These are phyloP conservation scores for Formicarius rufipectus DNA, from an alignment of 2,113 vertebrate species.

Conservation along the genomic window DNA sequence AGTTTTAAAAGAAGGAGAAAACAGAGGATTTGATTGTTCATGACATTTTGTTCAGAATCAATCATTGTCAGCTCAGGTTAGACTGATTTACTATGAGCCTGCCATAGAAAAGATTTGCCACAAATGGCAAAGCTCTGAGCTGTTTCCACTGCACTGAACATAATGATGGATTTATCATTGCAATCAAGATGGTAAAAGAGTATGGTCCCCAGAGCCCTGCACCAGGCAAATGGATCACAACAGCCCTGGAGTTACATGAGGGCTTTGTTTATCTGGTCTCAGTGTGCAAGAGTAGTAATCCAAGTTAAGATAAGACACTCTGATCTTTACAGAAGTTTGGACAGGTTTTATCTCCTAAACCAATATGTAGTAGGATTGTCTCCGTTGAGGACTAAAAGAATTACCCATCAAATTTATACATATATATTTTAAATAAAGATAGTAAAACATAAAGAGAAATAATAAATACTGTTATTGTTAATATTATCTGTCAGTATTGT, in stretches of 20 bases:
- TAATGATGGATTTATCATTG: slow-evolving; percentile 70
- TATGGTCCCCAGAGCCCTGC: slow-evolving; percentile 61
- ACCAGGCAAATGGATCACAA: slow-evolving; percentile 75
- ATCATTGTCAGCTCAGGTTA: slow-evolving; percentile 68
- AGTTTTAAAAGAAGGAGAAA: slow-evolving; percentile 49
- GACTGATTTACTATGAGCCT: slow-evolving; percentile 65
- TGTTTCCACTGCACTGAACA: slow-evolving; percentile 51
- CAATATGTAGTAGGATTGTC: not conserved
- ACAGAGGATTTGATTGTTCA: slow-evolving; percentile 66
- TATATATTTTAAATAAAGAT: not conserved
- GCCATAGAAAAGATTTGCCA: slow-evolving; percentile 54
- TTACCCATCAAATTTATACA: not conserved
- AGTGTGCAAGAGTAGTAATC: slow-evolving; percentile 19
- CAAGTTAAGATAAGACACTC: not conserved
- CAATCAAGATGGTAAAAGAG: slow-evolving; percentile 75
- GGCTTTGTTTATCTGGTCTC: slow-evolving; percentile 59
- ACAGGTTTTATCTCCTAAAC: slow-evolving; percentile 13
- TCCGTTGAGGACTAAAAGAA: not conserved
- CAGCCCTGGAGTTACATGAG: slow-evolving; percentile 47
- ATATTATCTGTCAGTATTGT: not conserved
- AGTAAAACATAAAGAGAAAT: not conserved
- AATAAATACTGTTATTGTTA: not conserved
- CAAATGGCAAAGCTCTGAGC: slow-evolving; percentile 46
- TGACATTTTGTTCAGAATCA: slow-evolving; percentile 71
- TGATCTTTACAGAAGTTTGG: slow-evolving; percentile 17